Evolutionary conservation across 1,140 invertebrate species (phyloP), one percentile per base, ranked within the genome.

Genomic region (Drosophila asahinai): DNA sequence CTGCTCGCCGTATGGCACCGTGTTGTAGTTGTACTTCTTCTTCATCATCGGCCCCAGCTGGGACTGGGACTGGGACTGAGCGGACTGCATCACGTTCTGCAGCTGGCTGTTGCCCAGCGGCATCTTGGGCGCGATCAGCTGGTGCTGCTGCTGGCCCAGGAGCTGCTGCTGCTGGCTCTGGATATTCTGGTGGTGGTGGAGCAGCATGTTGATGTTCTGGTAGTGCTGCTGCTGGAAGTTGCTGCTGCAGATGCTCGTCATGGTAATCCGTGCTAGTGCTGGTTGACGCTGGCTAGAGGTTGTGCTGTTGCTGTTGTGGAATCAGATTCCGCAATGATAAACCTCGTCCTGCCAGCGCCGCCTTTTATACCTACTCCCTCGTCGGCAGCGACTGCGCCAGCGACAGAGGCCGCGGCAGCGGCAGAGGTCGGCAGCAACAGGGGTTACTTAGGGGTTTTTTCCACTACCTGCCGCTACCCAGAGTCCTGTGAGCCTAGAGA

Each of bases 21-120:
- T 94, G 19, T 93, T 81, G 81, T 96, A 96, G 77, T 55, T 95
- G 82, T 95, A 96, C 90, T 96, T 96, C 84, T 96, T 94, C 91
- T 97, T 97, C 76, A 68, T 92, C 72, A 81, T 95, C 93, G 80
- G 82, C 7, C 80, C 91, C 25, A 58, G 8, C 12, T 43, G 19
- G 5, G 74, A 68, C 19, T 43, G 19, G 12, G 74, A 54, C 17
- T 43, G 48, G 3, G 9, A 14, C 36, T 36, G 33, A 9, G 36
- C 12, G 33, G 52, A 11, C 43, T 78, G 80, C 93, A 93, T 78
- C 81, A 92, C 83, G 38, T 92, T 92, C 71, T 92, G 91, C 59
- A 92, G 43, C 47, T 92, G 87, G 45, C 91, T 92, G 47, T 79
- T 92, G 73, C 93, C 93, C 47, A 93, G 62, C 2, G 86, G 77